Conservation (phyloP, 2,797 vertebrate genomes). For the Gadopsis bispinosus region DNA sequence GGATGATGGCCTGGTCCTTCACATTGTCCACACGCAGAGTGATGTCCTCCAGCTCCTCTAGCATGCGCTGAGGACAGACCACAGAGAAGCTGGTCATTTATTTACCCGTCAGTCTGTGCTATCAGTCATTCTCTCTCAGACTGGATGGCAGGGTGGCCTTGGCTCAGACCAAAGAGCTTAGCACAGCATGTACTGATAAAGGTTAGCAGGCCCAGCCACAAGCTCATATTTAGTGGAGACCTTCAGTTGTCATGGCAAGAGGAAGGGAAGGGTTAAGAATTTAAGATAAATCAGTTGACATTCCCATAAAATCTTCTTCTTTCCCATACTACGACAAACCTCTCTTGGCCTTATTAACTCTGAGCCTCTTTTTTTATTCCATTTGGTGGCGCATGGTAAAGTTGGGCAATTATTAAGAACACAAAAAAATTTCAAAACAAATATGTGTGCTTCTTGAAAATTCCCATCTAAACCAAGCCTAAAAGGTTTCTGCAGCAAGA, state of each 20-base stretch:
- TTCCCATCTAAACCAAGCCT: neutral
- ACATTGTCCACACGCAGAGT: constrained; percentile 91
- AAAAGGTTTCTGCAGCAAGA: constrained; percentile 10
- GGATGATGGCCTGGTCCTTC: constrained; percentile 90
- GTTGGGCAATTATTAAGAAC: neutral
- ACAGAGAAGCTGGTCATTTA: constrained; percentile 24
- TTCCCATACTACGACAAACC: neutral
- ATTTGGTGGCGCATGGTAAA: neutral
- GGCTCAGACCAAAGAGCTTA: constrained; percentile 25
- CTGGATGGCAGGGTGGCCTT: constrained; percentile 29
- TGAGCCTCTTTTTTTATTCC: neutral
- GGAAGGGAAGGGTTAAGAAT: constrained; percentile 19
- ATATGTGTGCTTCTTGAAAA: constrained; percentile 13
- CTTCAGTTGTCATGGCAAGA: constrained; percentile 24
- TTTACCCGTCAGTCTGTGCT: constrained; percentile 12
- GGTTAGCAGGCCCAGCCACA: constrained; percentile 13
- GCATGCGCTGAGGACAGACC: constrained; percentile 83
- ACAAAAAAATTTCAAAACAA: neutral
- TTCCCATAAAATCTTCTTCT: neutral
- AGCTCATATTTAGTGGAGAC: constrained; percentile 39
- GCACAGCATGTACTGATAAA: constrained; percentile 42
- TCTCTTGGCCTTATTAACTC: no score
- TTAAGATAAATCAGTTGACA: constrained; percentile 20
- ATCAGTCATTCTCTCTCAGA: constrained; percentile 26
- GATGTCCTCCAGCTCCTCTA: constrained; percentile 91